A percentile compares a stretch with the other conserved stretches of the same genome.
These are phyloP conservation scores for Pantelozetes paolii DNA, from an alignment of 2,888 invertebrate species.

Conservation along the genomic window DNA sequence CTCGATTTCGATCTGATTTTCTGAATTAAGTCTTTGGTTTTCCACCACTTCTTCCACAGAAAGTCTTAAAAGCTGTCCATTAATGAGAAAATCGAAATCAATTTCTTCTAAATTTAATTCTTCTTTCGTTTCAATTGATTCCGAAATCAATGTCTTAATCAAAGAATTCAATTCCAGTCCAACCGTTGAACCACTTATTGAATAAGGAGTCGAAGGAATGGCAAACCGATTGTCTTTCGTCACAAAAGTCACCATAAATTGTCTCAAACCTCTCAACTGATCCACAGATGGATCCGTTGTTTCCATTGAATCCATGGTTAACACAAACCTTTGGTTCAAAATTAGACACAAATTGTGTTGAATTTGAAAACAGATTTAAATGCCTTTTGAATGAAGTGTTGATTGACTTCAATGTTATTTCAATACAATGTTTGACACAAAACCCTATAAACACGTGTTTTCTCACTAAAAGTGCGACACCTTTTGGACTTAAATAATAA, in stretches of 20 bases:
- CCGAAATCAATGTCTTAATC: conserved; percentile 42
- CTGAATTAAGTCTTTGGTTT: conserved; percentile 52
- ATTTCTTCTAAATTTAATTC: conserved; percentile 50
- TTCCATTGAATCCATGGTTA: conserved; percentile 12
- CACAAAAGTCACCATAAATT: conserved; percentile 34
- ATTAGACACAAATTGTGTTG: too few species aligned
- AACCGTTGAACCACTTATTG: conserved; percentile 39
- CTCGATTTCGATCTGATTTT: conserved; percentile 81
- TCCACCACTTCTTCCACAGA: conserved; percentile 59
- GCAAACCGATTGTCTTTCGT: conserved; percentile 44
- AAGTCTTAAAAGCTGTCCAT: conserved; percentile 72
- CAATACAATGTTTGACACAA: too few species aligned
- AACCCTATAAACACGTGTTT: conserved; percentile 15
- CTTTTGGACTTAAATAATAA: not conserved
- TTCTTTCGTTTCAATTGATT: conserved; percentile 47
- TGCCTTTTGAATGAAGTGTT: too few species aligned
- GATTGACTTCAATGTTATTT: too few species aligned
- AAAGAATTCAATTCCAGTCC: conserved; percentile 44
- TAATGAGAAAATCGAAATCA: conserved; percentile 82
- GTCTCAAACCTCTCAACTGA: not conserved
- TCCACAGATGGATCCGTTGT: not conserved
- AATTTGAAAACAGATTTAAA: too few species aligned
- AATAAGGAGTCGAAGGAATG: conserved; percentile 43
- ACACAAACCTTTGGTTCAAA: too few species aligned
- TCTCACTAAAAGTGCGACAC: not conserved